Evolutionary conservation across 2,888 invertebrate genomes (phyloP).

Genomic region (Brachypterus glaber): DNA sequence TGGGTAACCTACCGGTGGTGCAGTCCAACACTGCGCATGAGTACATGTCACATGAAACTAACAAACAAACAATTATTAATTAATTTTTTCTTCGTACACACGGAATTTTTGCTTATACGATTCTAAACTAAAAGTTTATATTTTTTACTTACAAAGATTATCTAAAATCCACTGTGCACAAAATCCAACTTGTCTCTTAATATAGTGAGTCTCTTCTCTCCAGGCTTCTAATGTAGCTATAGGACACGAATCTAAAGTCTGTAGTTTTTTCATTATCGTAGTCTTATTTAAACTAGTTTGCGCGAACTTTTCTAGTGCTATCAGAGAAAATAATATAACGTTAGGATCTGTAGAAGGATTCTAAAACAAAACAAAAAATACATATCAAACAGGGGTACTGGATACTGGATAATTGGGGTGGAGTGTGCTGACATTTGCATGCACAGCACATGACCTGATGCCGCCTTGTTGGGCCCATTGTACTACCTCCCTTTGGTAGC

Average conservation of each 20-base stretch:
- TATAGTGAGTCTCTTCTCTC: conserved; percentile 51
- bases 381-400: too few species aligned
- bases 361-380: conserved; percentile 38
- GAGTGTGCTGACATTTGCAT: background rate
- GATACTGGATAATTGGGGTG: too few species aligned
- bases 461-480: too few species aligned
- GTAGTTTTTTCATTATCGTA: conserved; percentile 60
- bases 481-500: too few species aligned
- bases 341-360: conserved; percentile 56
- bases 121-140: background rate
- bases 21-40: too few species aligned
- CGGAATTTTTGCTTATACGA: too few species aligned
- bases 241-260: conserved; percentile 53
- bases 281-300: conserved; percentile 85
- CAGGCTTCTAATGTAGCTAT: conserved; percentile 60
- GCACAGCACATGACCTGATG: too few species aligned
- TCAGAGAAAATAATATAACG: conserved; percentile 74
- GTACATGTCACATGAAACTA: too few species aligned
- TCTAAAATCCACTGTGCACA: conserved; percentile 90
- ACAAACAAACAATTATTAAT: too few species aligned
- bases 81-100: too few species aligned
- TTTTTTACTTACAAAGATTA: conserved; percentile 63
- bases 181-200: conserved; percentile 80
- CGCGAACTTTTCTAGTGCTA: conserved; percentile 88
- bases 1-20: too few species aligned